Base-by-base conservation (phyloP, 2,888 invertebrate species). In the Prosapia bicincta region DNA sequence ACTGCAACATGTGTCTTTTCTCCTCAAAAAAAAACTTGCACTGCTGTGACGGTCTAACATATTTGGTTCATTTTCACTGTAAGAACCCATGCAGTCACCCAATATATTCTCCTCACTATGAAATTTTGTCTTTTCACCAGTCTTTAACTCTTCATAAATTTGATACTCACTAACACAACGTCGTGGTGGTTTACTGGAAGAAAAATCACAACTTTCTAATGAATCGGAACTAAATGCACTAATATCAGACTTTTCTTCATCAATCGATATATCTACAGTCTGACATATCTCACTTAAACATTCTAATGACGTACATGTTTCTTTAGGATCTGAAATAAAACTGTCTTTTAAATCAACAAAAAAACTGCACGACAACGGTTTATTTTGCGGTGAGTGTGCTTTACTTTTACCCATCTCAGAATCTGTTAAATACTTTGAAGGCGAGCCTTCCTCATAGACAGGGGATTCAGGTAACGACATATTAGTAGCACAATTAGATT, bases 181-280 rank as follows among this genome's bases (percentile, higher is more conserved):
- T 75, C 92, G 87, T 0, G 93, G 90, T 74, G 89, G 86, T 15
- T 84, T 81, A 10, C 78, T 66, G 15, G 72, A 76, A 28, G 70
- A 66, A 43, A 79, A 79, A 72, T 81, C 89, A 81, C 89, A 90
- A 78, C 92, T 92, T 85, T 94, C 93, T 72, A 94, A 84, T 0
- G 93, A 93, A 85, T 94, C 94, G 0, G 93, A 93, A 71, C 93
- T 93, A 81, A 93, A 93, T 81, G 91, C 92, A 0, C 90, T 91
- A 67, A 79, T 69, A 69, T 80, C 80, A 25, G 79, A 79, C 32
- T 79, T 78, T 32, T n/a, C 25, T 26, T 79, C 79, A 75, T 74
- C 77, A 20, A 74, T 26, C 10, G 77, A 75, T 26, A 74, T 26
- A 10, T 69, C 72, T 38, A 69, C 66, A 75, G 73, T 78, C 75